Evolutionary conservation across 1,140 invertebrate genomes (phyloP), one percentile per base, ranked within the genome.

Genomic region (Leptinotarsa lineolata): DNA sequence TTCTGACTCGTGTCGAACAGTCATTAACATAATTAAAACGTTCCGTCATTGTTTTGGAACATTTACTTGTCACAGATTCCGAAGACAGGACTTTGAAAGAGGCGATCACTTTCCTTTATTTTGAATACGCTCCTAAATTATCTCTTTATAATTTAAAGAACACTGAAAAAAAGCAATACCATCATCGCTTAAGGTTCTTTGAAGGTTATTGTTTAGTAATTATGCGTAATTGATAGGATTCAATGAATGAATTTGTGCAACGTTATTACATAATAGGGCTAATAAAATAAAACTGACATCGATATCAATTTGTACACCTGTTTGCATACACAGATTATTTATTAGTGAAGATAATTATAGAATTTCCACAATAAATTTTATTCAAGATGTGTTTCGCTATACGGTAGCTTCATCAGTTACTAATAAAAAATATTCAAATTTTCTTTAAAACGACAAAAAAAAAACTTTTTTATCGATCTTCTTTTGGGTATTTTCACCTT

Each of bases 11-110:
- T 54, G 48, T 54, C 48, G 48, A 54, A 54, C 48, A 4, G 48
- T 54, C 48, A 54, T 54, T 54, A 54, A 54, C 48, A 54, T 54
- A 54, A 54, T 54, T 54, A 54, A 54, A 54, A 54, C 48, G 48
- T 54, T 54, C 48, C 48, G 48, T 54, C 48, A 54, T 54, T 54
- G 48, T 18, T 54, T 54, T 54, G 48, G 48, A 18, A 54, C 48
- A 54, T 54, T 54, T 54, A 54, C 48, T 54, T n/a, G 48, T 54
- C 48, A 54, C 48, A 54, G 48, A n/a, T 54, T 54, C 48, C 48
- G 48, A 54, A 18, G 48, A 54, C 48, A 54, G 16, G 48, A 16
- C 48, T 54, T 54, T 54, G 48, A 18, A 54, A 54, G n/a, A 54
- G n/a, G 8, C 48, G 48, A 54, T 54, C n/a, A 54, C 15, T 4